These are phyloP conservation scores for Himantopus leucocephalus DNA, from an alignment of 2,113 vertebrate species.

Conservation along the genomic window DNA sequence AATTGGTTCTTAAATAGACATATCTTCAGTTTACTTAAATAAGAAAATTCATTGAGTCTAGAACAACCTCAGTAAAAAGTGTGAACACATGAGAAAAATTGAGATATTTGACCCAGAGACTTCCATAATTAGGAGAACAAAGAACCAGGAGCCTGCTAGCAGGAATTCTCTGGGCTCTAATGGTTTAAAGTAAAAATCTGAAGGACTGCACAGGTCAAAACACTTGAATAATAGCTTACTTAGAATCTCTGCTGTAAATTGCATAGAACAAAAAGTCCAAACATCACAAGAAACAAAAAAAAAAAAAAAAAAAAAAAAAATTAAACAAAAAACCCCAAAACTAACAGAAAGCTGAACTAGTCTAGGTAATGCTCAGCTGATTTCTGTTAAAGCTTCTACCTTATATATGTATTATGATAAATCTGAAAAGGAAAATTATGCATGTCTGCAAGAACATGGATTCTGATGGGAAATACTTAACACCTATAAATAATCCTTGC, in stretches of 20 bases:
- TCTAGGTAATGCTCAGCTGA: neutral
- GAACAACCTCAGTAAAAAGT: neutral
- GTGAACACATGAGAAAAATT: accelerated
- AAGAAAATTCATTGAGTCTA: neutral
- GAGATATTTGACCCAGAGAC: neutral
- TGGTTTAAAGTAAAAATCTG: neutral
- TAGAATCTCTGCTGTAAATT: neutral
- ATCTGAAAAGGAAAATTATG: neutral
- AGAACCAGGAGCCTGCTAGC: neutral
- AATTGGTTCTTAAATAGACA: neutral
- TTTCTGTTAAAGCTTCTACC: neutral
- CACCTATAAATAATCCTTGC: neutral
- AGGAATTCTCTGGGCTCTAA: neutral
- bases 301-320: neutral
- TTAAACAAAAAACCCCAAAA: neutral
- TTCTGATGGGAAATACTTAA: neutral
- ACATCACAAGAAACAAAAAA: neutral
- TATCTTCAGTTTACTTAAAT: neutral
- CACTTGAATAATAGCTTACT: neutral
- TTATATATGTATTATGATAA: neutral
- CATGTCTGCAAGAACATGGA: neutral
- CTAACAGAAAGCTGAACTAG: neutral
- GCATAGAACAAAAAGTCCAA: neutral
- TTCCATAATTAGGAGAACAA: neutral
- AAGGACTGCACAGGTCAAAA: neutral